Percentiles rank a stretch among this genome's conserved stretches.
Evolutionary conservation across 2,113 vertebrate genomes (phyloP).

Genomic region (Lonchura striata): DNA sequence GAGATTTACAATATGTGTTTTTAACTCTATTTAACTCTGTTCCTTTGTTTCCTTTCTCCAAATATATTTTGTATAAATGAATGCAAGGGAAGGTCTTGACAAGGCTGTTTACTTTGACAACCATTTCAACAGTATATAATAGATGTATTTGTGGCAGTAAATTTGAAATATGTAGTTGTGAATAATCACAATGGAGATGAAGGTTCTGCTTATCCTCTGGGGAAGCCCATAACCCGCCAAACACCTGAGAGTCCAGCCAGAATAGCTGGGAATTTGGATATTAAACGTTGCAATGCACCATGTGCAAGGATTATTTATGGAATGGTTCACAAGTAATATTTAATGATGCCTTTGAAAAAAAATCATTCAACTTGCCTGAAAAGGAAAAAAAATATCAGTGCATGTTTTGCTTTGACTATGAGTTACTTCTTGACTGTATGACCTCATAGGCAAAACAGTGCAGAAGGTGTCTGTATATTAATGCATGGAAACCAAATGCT

Average conservation of each 20-base stretch:
- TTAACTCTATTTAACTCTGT: background rate
- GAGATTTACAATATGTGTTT: background rate
- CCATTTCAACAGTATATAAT: background rate
- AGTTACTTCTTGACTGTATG: background rate
- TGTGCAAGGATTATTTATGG: background rate
- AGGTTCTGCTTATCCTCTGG: background rate
- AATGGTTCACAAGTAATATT: background rate
- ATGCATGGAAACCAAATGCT: background rate
- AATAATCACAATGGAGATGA: background rate
- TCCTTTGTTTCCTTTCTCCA: background rate
- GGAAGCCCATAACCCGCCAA: background rate
- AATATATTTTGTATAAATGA: background rate
- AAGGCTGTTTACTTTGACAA: background rate
- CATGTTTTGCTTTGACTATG: background rate
- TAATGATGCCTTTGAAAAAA: background rate
- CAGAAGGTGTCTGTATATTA: background rate
- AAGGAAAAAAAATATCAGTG: background rate
- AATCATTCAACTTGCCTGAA: background rate
- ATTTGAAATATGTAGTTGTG: background rate
- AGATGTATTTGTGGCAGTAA: background rate
- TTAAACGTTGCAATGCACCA: background rate
- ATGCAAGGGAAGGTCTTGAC: background rate
- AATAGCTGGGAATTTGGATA: background rate
- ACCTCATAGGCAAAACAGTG: background rate
- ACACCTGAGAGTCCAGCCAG: background rate